Base-by-base conservation (phyloP, 2,113 vertebrate genomes). In the Serilophus lunatus region DNA sequence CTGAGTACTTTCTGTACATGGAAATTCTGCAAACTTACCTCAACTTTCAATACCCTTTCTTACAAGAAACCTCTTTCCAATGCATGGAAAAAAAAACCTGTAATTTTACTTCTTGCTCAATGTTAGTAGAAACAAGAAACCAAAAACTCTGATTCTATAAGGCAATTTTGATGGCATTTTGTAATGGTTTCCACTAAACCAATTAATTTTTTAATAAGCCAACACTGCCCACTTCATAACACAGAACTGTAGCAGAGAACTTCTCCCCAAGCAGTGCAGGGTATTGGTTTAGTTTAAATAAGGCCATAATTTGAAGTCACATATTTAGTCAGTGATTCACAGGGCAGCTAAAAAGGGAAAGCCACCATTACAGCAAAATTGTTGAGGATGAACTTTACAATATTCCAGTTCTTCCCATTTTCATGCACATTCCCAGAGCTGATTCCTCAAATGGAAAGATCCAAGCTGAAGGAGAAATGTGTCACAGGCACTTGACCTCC, bases 301-400 rank as follows among this genome's bases (percentile, higher is more conserved):
- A 98, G 97, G 97, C 98, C 94, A 96, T 97, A 97, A 98, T 97
- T 96, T 95, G 95, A 94, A 98, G 96, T 9, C 93, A 93, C 97
- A 97, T 98, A 95, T 97, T 97, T 98, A 89, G 96, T 40, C 79
- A 95, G 57, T 98, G 98, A 98, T 97, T 98, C 98, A 98, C 26
- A 80, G 96, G 1, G 4, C 44, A 88, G 93, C 95, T 97, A 95
- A 97, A 97, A 97, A 94, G 86, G 95, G 97, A 97, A 96, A 95
- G 88, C 95, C 86, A 92, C 38, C 65, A 92, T 96, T 94, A 91
- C 66, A 69, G 83, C 74, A 80, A 90, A 95, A 86, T 33, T 69
- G 31, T 82, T 53, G 65, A 92, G 87, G 75, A 75, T 61, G 35
- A 89, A 57, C 38, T 54, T 29, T 23, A 31, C 8, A 85, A 79